A percentile compares a stretch with the other conserved stretches of the same genome.
Evolutionary conservation across 2,113 vertebrate species (phyloP).

Genomic region (Oreamnos americanus): DNA sequence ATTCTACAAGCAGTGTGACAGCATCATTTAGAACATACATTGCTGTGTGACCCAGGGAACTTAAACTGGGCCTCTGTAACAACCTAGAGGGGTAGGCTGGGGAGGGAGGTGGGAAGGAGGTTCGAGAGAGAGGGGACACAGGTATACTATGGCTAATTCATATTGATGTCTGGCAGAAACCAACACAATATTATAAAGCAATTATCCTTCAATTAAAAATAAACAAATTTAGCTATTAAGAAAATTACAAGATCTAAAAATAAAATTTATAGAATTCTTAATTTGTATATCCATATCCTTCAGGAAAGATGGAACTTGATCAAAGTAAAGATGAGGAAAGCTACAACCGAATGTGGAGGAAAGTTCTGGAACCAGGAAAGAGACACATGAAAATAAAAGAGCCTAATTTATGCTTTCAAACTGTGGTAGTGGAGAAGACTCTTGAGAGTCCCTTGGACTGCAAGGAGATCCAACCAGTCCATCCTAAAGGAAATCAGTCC

Average conservation of each 20-base stretch:
- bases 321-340: background rate
- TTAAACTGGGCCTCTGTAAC: background rate
- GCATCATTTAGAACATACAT: background rate
- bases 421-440: too few relatives aligned
- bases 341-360: background rate
- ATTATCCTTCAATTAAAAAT: background rate
- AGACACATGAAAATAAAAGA: background rate
- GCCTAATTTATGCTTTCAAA: too few relatives aligned
- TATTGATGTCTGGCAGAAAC: background rate
- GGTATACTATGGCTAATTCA: background rate
- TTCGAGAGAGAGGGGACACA: background rate
- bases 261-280: background rate
- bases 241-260: background rate
- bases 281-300: background rate
- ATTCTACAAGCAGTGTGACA: background rate
- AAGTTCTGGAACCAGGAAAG: background rate
- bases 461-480: too few relatives aligned
- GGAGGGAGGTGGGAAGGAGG: background rate
- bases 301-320: background rate
- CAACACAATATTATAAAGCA: background rate
- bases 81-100: background rate
- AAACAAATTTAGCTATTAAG: background rate
- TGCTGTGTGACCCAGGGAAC: background rate
- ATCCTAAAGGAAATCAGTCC: too few relatives aligned
- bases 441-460: too few relatives aligned